phyloP scores from a whole-genome alignment of 1,140 invertebrate genomes.

The Linepithema humile region DNA sequence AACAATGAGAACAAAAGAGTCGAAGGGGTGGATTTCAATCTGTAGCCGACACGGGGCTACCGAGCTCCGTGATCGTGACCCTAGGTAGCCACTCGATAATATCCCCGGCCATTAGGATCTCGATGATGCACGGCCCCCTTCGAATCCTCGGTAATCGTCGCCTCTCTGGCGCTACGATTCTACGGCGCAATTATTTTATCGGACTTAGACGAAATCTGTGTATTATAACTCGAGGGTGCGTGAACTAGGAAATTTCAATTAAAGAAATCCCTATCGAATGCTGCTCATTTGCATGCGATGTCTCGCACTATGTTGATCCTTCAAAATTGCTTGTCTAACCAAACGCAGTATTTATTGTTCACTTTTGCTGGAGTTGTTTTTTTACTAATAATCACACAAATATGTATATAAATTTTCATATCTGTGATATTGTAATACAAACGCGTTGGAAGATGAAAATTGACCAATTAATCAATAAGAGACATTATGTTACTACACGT shows the following conservation, averaged over 20 bases:
- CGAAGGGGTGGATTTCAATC: slow-evolving; percentile 73
- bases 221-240: background rate
- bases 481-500: too few relatives aligned
- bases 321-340: background rate
- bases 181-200: slow-evolving; percentile 21
- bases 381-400: too few relatives aligned
- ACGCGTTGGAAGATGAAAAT: too few relatives aligned
- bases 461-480: too few relatives aligned
- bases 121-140: slow-evolving; percentile 35
- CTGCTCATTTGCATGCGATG: background rate
- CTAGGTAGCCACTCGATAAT: slow-evolving; percentile 58
- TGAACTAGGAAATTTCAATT: too few relatives aligned
- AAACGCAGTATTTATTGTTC: background rate
- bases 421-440: too few relatives aligned
- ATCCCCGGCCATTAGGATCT: slow-evolving; percentile 58
- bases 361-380: too few relatives aligned
- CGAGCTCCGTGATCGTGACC: slow-evolving; percentile 38
- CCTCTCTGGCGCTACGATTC: background rate
- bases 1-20: slow-evolving; percentile 72
- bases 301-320: background rate
- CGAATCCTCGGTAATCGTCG: slow-evolving; percentile 51
- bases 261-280: background rate
- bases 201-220: background rate
- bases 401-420: too few relatives aligned
- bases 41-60: slow-evolving; percentile 60